Evolutionary conservation across 2,888 invertebrate genomes (phyloP), one percentile per base, ranked within the genome.

Genomic region (Apodemia zela): DNA sequence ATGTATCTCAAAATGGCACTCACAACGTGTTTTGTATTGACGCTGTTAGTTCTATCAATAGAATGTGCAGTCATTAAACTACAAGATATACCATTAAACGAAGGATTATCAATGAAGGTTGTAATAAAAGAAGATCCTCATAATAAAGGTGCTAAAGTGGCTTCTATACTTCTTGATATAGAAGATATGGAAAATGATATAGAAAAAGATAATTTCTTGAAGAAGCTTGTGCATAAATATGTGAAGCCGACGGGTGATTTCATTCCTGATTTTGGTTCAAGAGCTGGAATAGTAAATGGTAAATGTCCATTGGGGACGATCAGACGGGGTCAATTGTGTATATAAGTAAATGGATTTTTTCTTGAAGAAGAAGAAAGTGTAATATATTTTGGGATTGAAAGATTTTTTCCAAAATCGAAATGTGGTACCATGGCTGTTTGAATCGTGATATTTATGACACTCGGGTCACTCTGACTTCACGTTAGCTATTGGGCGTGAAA

Each of bases 21-120:
- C 29, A 29, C 29, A 54, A 25, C 54, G 15, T 54, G 25, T 54
- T 54, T 54, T 54, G 8, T 25, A 2, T 25, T 54, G 7, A 29
- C 25, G 15, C 15, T 65, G 33, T 35, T 65, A 25, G 7, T 67
- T 15, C 35, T 63, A 8, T 60, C 47, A 10, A 60, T 61, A 15
- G 64, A 69, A 58, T 64, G 68, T 57, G 63, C 68, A 10, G 66
- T 70, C 8, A 69, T 70, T 47, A 68, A 49, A 63, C 60, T 70
- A 18, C 68, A 65, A 25, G 67, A 65, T 4, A 63, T 69, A 45
- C 65, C 65, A 0, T 33, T 69, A 10, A 61, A 63, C 17, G 67
- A 66, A 35, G 59, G 60, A 5, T 59, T 67, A 13, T 29, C 64
- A 15, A 65, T 66, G 64, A 66, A 69, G 25, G 54, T 70, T 15